phyloP scores from a whole-genome alignment of 2,888 invertebrate genomes.

The Aphidoletes aphidimyza region DNA sequence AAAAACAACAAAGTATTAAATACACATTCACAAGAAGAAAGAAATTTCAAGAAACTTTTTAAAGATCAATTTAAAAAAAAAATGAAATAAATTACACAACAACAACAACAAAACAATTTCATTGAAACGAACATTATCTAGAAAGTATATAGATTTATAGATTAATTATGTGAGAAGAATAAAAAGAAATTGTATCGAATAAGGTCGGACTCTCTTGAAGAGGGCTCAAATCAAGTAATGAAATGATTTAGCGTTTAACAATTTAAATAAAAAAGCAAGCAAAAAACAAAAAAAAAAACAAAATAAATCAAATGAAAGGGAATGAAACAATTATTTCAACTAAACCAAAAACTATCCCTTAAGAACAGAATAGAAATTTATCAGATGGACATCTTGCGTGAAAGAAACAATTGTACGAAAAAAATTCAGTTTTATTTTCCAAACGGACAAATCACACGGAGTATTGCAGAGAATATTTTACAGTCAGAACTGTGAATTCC shows the following conservation, averaged over 20 bases:
- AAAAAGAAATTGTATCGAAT: slow-evolving; percentile 4
- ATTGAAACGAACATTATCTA: neutral
- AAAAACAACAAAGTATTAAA: neutral
- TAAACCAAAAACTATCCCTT: slow-evolving; percentile 53
- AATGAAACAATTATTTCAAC: slow-evolving; percentile 5
- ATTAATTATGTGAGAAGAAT: neutral
- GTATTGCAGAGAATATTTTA: no score
- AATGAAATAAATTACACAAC: neutral
- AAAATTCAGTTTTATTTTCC: no score
- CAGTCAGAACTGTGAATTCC: no score
- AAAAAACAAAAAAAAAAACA: neutral
- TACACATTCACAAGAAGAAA: neutral
- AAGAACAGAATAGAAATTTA: neutral
- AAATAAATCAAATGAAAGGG: neutral
- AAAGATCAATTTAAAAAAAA: neutral
- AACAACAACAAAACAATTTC: neutral
- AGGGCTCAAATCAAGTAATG: neutral
- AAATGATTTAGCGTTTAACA: no score
- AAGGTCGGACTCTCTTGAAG: slow-evolving; percentile 27
- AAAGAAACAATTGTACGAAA: neutral
- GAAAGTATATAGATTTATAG: neutral
- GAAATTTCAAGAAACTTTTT: neutral
- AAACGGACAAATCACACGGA: no score
- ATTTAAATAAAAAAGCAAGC: neutral
- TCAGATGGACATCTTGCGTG: no score